Evolutionary conservation across 2,888 invertebrate genomes (phyloP).

Genomic region (Deilephila elpenor): DNA sequence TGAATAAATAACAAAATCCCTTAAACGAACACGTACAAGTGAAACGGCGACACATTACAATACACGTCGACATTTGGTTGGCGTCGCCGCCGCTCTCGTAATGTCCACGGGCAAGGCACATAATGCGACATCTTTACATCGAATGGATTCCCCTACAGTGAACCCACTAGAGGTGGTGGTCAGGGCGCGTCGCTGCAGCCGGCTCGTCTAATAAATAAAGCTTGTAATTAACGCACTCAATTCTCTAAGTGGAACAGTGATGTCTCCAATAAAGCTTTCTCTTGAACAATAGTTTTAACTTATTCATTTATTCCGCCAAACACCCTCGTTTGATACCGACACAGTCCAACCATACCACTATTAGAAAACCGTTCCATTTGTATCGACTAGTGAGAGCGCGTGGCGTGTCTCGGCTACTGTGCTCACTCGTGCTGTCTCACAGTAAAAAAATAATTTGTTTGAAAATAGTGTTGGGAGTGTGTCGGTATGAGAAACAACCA

Average conservation of each 20-base stretch:
- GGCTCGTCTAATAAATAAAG: slow-evolving; percentile 11
- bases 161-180: no score
- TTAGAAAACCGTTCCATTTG: background rate
- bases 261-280: slow-evolving; percentile 12
- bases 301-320: background rate
- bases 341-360: background rate
- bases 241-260: background rate
- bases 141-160: no score
- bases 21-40: no score
- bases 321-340: background rate
- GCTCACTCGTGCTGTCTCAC: background rate
- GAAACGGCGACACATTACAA: no score
- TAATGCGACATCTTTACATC: no score
- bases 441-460: background rate
- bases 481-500: background rate
- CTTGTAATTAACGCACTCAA: slow-evolving; percentile 12
- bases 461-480: background rate
- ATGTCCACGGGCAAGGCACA: no score
- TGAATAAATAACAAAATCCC: no score
- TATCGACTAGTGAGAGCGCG: background rate
- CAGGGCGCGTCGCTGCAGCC: background rate
- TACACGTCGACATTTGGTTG: no score
- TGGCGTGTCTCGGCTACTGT: background rate
- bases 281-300: background rate
- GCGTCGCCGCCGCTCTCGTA: no score